Evolutionary conservation across 2,113 vertebrate species (phyloP).

Genomic region (Urocolius indicus): DNA sequence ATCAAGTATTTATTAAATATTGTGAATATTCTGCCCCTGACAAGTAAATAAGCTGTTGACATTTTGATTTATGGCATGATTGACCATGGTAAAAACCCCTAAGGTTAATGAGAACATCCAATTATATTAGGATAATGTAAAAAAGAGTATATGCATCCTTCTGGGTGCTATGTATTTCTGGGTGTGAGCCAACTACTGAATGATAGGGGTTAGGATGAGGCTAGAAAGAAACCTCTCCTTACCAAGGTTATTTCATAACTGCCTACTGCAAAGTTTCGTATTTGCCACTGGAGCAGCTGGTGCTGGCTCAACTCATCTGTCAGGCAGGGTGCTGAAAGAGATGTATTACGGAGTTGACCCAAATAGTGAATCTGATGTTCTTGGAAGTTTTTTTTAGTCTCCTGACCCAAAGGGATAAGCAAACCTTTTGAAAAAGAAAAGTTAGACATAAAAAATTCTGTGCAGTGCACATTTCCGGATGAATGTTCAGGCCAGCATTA

Average conservation of each 20-base stretch:
- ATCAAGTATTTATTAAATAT: conserved; percentile 35
- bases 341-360: conserved; percentile 54
- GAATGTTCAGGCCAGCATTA: conserved; percentile 27
- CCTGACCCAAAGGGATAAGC: conserved; percentile 9
- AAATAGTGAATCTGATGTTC: conserved; percentile 16
- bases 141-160: background rate
- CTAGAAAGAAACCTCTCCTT: conserved; percentile 8
- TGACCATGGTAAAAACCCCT: background rate
- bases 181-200: background rate
- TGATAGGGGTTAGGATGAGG: conserved; percentile 16
- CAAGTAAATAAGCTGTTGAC: conserved; percentile 20
- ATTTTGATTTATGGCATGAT: background rate
- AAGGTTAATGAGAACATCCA: background rate
- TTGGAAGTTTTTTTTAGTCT: background rate
- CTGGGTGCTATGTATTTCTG: background rate
- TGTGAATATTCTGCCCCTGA: background rate
- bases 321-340: conserved; percentile 41
- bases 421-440: conserved; percentile 51
- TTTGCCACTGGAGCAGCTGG: conserved; percentile 59
- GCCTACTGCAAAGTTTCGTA: conserved; percentile 42
- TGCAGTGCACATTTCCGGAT: conserved; percentile 9
- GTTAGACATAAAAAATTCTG: conserved; percentile 19
- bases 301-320: conserved; percentile 62
- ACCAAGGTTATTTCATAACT: conserved; percentile 58
- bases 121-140: background rate